Evolutionary conservation across 2,113 vertebrate genomes (phyloP), one percentile per base, ranked within the genome.

Genomic region (Ia io): DNA sequence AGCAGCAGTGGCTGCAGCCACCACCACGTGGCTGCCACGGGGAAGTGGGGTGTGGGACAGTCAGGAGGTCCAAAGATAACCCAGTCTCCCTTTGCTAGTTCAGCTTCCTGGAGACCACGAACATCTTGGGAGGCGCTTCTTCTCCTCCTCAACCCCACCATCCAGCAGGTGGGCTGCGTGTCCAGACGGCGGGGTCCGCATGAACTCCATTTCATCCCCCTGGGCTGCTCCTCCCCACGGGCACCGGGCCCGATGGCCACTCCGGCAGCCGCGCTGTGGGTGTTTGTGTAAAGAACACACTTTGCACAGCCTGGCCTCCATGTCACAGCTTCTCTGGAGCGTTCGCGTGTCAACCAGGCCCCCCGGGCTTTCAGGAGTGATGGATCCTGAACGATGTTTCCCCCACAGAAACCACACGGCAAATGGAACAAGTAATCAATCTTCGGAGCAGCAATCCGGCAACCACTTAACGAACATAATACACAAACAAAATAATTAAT

Each of bases 401-500:
- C 95, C 96, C 95, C 94, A 88, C 97, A 98, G 98, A 98, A 98
- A 97, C 97, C 98, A 94, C 97, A 96, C 91, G 96, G 97, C 97
- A 98, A 98, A 97, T 92, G 96, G 96, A 98, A 98, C 94, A 97
- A 98, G 97, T 92, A 97, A 98, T 98, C 98, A 97, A 97, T 98
- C 97, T 98, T 97, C 85, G 3, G 95, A 97, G 96, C 93, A 95
- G 97, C 97, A 97, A 97, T 98, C 98, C 98, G 97, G 96, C 97
- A 98, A 97, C 96, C 97, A 98, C 97, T 98, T 98, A 98, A 98
- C 0, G 3, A 98, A 97, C 97, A 98, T 82, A 90, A 96, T 97
- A 97, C 96, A 98, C 96, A 98, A 98, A 98, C 97, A 98, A 96
- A 98, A 98, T 98, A 98, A 98, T 98, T 98, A 98, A 98, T 98